phyloP scores from a whole-genome alignment of 2,113 vertebrate genomes.

The Melozone crissalis region DNA sequence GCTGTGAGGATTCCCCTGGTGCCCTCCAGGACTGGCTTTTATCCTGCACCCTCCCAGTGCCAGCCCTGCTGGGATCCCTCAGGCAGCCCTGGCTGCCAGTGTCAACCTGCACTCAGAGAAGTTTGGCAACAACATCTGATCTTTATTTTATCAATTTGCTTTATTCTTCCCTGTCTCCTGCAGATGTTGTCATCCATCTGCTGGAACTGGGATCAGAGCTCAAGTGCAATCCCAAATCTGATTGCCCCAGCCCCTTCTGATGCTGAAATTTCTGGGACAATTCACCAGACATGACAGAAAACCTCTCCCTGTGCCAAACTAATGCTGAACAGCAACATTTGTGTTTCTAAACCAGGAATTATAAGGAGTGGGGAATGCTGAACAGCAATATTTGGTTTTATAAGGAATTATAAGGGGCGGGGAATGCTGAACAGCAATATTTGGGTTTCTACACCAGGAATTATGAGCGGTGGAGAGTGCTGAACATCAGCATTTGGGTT shows the following conservation, averaged over 20 bases:
- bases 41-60: fast-evolving
- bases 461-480: background rate
- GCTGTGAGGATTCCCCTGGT: background rate
- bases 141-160: background rate
- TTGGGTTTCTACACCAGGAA: background rate
- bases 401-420: background rate
- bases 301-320: background rate
- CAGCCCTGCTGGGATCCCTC: background rate
- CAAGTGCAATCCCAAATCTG: background rate
- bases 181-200: background rate
- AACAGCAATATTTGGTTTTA: background rate
- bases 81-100: background rate
- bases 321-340: background rate
- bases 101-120: background rate
- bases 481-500: background rate
- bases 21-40: background rate
- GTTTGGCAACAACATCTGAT: background rate
- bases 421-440: background rate
- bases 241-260: background rate
- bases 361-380: background rate
- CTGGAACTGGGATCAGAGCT: background rate
- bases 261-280: background rate
- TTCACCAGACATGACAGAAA: background rate
- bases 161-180: background rate
- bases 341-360: background rate